These are phyloP conservation scores for Eumerus sabulonum DNA, from an alignment of 2,888 invertebrate species.

Conservation along the genomic window DNA sequence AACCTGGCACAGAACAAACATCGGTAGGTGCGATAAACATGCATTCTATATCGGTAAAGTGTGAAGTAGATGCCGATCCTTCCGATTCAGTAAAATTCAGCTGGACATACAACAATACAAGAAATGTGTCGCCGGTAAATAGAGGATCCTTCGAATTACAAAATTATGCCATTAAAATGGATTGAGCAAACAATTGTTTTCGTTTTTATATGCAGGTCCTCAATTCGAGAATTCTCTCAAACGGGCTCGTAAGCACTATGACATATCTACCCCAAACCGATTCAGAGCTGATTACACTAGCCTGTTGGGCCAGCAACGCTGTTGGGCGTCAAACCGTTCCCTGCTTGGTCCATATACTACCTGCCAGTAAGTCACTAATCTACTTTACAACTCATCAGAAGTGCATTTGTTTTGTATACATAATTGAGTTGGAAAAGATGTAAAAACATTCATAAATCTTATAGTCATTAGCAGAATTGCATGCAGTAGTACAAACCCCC, in stretches of 20 bases:
- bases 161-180: no score
- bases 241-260: slow-evolving; percentile 82
- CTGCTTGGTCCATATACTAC: slow-evolving; percentile 89
- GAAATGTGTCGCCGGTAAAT: slow-evolving; percentile 86
- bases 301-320: slow-evolving; percentile 92
- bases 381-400: background rate
- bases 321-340: slow-evolving; percentile 90
- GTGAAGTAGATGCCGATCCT: slow-evolving; percentile 90
- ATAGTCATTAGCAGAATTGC: no score
- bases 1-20: slow-evolving; percentile 84
- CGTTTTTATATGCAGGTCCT: slow-evolving; percentile 77
- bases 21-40: slow-evolving; percentile 87
- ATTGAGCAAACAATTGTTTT: slow-evolving; percentile 2
- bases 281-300: slow-evolving; percentile 88
- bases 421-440: no score
- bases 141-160: no score
- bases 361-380: slow-evolving; percentile 85
- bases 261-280: slow-evolving; percentile 81
- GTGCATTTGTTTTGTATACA: background rate
- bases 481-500: no score
- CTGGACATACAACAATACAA: slow-evolving; percentile 91
- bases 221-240: slow-evolving; percentile 79
- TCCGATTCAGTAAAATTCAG: slow-evolving; percentile 86
- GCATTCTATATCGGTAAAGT: slow-evolving; percentile 86
- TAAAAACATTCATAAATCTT: no score